A percentile compares a stretch with the other conserved stretches of the same genome.
Conservation (phyloP, 2,888 invertebrate species). For the Malthinus seriepunctatus region DNA sequence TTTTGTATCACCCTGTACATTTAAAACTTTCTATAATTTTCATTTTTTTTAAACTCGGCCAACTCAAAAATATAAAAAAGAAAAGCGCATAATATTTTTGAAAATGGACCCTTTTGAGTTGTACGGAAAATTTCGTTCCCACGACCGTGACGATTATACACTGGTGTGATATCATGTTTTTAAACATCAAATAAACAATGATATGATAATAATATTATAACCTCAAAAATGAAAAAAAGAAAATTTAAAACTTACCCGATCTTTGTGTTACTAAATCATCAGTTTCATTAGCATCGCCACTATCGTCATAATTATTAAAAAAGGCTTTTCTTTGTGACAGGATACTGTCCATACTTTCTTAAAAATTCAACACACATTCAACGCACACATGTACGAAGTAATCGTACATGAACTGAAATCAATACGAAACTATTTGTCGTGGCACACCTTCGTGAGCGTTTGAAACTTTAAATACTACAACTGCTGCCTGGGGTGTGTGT, state of each 20-base stretch:
- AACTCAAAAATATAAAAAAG: no score
- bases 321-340: conserved; percentile 27
- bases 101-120: no score
- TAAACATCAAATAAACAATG: not conserved
- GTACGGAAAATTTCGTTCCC: not conserved
- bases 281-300: conserved; percentile 33
- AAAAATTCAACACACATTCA: not conserved
- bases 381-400: not conserved
- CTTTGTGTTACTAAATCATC: conserved; percentile 39
- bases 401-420: not conserved
- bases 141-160: not conserved
- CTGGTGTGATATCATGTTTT: not conserved
- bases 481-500: not conserved
- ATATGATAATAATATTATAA: conserved; percentile 26
- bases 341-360: conserved; percentile 22
- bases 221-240: conserved; percentile 4
- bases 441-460: not conserved
- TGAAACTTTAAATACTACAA: not conserved
- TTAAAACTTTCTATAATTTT: no score
- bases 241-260: conserved; percentile 40
- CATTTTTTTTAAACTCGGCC: no score
- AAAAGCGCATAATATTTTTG: no score
- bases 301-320: conserved; percentile 7
- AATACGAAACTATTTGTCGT: not conserved
- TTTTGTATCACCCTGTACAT: no score